Conservation (phyloP, 64 coral and sea anemone genomes). For the Montipora efflorescens region DNA sequence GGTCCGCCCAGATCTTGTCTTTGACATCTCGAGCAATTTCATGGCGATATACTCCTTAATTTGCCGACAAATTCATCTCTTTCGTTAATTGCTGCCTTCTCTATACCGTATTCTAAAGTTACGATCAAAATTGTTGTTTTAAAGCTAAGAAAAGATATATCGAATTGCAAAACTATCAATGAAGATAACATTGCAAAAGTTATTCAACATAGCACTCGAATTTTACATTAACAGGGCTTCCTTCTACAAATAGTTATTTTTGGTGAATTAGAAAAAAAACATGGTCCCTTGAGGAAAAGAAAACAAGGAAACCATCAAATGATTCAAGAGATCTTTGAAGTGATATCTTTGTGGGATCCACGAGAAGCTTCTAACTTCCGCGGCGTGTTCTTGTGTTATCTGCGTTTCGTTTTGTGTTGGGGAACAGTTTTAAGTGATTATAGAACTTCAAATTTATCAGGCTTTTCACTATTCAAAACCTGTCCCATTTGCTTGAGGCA, state of each 20-base stretch:
- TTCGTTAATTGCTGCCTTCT: background rate
- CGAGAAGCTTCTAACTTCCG: constrained; percentile 1
- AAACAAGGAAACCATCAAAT: constrained; percentile 44
- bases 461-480: background rate
- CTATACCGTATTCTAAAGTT: background rate
- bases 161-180: background rate
- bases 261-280: constrained; percentile 58
- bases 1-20: background rate
- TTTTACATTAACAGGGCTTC: constrained; percentile 43
- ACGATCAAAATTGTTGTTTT: background rate
- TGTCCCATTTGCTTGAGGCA: background rate
- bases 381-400: constrained; percentile 33
- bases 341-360: constrained; percentile 47
- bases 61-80: constrained; percentile 16
- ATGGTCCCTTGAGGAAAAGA: constrained; percentile 57
- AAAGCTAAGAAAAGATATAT: background rate
- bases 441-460: background rate
- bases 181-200: constrained; percentile 5
- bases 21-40: background rate
- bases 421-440: background rate
- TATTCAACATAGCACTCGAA: constrained; percentile 7
- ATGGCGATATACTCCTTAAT: background rate
- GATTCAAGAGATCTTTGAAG: constrained; percentile 47
- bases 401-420: background rate
- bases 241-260: constrained; percentile 62